Base-by-base conservation (phyloP, 2,888 invertebrate genomes). In the Margaritifera margaritifera region DNA sequence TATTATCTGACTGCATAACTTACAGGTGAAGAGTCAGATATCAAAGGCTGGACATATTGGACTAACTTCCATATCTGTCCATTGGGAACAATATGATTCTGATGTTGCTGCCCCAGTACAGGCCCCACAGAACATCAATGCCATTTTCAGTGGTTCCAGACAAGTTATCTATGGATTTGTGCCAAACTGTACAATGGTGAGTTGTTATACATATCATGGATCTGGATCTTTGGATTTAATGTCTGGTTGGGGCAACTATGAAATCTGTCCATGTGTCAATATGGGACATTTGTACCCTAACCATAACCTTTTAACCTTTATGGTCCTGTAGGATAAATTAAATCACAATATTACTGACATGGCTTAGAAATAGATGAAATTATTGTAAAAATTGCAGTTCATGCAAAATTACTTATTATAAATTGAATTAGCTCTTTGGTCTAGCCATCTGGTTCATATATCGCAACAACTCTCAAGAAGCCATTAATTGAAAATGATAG, bases 81-180 rank as follows among this genome's bases (percentile, higher is more conserved):
- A 86, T 60, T 89, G 89, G 89, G 84, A 84, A 68, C 85, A 84
- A 70, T 83, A 85, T 79, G 84, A 84, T 52, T 79, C 82, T 25
- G 78, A 81, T 57, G 71, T 74, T 6, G 75, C 80, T 15, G 61
- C 77, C 11, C 83, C 82, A 31, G 70, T 84, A 2, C 88, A 89
- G 70, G 89, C 89, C 6, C 90, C 89, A 3, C 68, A 77, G 31
- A 80, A 80, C 57, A 86, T 89, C 65, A 86, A 85, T 6, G 83
- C 89, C n/a, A 77, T 90, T 22, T 90, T 90, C 77, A 89, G 79
- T 77, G 89, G 89, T 0, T 83, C 86, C 6, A 75, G 89, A 67
- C 86, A 87, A 56, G 87, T 90, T 42, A 81, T 89, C 50, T 89
- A 89, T 76, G 89, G 88, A 31, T 88, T 86, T 80, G 86, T 88